Conservation (phyloP, 2,888 invertebrate genomes). For the Euproctis similis region DNA sequence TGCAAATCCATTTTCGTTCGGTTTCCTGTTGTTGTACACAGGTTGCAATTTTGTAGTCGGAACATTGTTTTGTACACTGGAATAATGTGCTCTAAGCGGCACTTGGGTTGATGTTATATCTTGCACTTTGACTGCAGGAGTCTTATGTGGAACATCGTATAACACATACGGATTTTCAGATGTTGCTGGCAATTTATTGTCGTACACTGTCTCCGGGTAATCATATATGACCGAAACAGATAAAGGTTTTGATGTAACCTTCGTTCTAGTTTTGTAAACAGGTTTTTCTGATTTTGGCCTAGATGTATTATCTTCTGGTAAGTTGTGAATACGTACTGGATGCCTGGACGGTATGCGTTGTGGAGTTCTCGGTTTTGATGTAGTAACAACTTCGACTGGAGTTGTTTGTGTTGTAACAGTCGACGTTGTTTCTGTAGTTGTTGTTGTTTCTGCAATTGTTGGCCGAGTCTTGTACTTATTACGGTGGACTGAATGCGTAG, state of each 20-base stretch:
- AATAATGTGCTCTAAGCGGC: slow-evolving; percentile 78
- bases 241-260: slow-evolving; percentile 65
- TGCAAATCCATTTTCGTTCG: slow-evolving; percentile 64
- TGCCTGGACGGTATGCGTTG: slow-evolving; percentile 61
- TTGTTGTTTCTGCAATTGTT: slow-evolving; percentile 50
- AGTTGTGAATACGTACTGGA: slow-evolving; percentile 59
- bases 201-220: slow-evolving; percentile 60
- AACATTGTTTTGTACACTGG: slow-evolving; percentile 70
- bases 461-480: slow-evolving; percentile 60
- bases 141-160: slow-evolving; percentile 67
- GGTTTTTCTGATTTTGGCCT: slow-evolving; percentile 64
- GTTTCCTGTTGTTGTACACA: slow-evolving; percentile 60
- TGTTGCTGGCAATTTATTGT: slow-evolving; percentile 57
- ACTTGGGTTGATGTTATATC: slow-evolving; percentile 77
- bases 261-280: slow-evolving; percentile 62
- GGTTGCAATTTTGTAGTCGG: slow-evolving; percentile 72
- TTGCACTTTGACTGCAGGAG: slow-evolving; percentile 40
- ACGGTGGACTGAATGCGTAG: slow-evolving; percentile 46
- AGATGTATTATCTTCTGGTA: slow-evolving; percentile 51
- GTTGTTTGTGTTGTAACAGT: slow-evolving; percentile 52
- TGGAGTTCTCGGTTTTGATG: slow-evolving; percentile 52
- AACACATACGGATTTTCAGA: slow-evolving; percentile 68
- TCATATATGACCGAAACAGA: slow-evolving; percentile 69
- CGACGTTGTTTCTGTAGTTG: slow-evolving; percentile 56
- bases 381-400: slow-evolving; percentile 56